Base-by-base conservation (phyloP, 2,113 vertebrate species). In the Abramis brama region DNA sequence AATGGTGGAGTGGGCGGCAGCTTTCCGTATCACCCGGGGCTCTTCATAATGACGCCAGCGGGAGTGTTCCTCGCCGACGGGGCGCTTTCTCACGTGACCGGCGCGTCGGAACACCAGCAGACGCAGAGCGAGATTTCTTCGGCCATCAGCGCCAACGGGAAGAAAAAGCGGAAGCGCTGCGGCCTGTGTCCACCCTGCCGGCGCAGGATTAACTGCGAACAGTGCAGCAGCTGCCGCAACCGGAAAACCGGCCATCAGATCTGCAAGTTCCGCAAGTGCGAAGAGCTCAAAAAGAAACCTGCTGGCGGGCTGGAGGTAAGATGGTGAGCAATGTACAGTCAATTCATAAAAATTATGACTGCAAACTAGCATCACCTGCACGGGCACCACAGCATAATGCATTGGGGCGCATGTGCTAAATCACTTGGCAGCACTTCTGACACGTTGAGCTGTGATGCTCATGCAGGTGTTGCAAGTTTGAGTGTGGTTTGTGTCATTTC, bases 191-290 rank as follows among this genome's bases (percentile, higher is more conserved):
- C 97, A 76, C 98, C 97, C 66, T 99, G 98, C 92, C 96, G 97
- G 89, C 95, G 98, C 93, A 96, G 97, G 94, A 97, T 97, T 92
- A 99, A 99, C 96, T 99, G 98, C 91, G 98, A 99, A 95, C 97
- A 99, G 96, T 99, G 98, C 95, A 99, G 97, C 96, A 99, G 97
- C 96, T 99, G 98, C 95, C 97, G 97, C 95, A 99, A 99, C 93
- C 97, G 98, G 95, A 98, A 98, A 96, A 97, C 97, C 92, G 98
- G 98, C 95, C 98, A 99, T 94, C 98, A 99, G 97, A 99, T 99
- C 97, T 99, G 98, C 96, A 99, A 99, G 97, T 98, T 99, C 96
- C 97, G 98, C 95, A 99, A 99, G 96, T 99, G 98, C 89, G 98
- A 99, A 95, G 97, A 99, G 97, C 97, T 99, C 94, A 99, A 99